Percentiles rank a stretch among this genome's conserved stretches.
Evolutionary conservation across 1,140 invertebrate species (phyloP).

Genomic region (Schlechtendalia chinensis): DNA sequence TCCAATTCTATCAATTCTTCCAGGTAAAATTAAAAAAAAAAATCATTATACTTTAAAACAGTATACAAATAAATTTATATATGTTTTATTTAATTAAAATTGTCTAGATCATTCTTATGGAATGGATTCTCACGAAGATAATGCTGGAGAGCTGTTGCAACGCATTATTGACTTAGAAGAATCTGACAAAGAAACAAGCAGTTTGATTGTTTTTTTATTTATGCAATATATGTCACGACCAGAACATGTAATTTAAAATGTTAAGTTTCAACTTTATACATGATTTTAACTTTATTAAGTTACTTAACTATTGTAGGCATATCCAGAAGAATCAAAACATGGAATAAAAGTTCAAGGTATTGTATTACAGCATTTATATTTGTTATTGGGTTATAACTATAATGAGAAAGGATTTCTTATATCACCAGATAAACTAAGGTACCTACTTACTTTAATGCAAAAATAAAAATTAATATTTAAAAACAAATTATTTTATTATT

Average conservation of each 20-base stretch:
- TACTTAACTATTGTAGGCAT: slow-evolving; percentile 62
- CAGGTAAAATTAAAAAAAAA: slow-evolving; percentile 10
- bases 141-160: slow-evolving; percentile 60
- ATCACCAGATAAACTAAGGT: slow-evolving; percentile 83
- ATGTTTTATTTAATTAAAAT: background rate
- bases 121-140: slow-evolving; percentile 42
- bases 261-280: background rate
- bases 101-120: slow-evolving; percentile 38
- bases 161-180: slow-evolving; percentile 90
- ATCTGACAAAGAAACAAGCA: slow-evolving; percentile 91
- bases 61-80: background rate
- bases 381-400: slow-evolving; percentile 90
- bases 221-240: slow-evolving; percentile 89
- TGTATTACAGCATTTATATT: slow-evolving; percentile 87
- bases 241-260: slow-evolving; percentile 63
- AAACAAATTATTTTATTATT: background rate
- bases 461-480: background rate
- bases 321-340: slow-evolving; percentile 81
- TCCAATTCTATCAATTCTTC: slow-evolving; percentile 42
- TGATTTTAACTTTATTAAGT: background rate
- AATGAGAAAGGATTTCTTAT: slow-evolving; percentile 87
- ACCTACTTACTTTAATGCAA: slow-evolving; percentile 51
- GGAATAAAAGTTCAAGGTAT: slow-evolving; percentile 76
- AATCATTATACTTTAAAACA: background rate
- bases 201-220: slow-evolving; percentile 89